Evolutionary conservation across 2,113 vertebrate species (phyloP).

Genomic region (Macrotis lagotis): DNA sequence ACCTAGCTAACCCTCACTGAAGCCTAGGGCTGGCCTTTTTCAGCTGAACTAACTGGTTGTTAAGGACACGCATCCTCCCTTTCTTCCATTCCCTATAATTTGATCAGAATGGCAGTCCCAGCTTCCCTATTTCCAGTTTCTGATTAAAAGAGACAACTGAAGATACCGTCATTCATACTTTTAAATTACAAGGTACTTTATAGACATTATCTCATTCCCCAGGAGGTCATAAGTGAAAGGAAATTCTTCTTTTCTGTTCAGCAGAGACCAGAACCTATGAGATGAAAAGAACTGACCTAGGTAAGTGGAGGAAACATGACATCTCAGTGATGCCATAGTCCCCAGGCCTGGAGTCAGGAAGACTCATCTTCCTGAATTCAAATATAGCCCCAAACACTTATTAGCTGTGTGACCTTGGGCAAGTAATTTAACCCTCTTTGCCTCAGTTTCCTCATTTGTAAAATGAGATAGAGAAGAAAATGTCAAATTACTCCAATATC

Average conservation of each 20-base stretch:
- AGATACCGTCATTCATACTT: neutral
- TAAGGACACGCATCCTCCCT: neutral
- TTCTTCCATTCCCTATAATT: conserved; percentile 1
- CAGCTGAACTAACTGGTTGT: neutral
- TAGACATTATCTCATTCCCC: neutral
- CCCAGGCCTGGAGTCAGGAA: neutral
- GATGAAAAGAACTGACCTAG: neutral
- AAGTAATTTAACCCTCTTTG: neutral
- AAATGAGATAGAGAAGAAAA: neutral
- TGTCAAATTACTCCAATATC: neutral
- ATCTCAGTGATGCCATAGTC: too few relatives aligned
- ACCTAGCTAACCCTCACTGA: neutral
- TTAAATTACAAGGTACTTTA: neutral
- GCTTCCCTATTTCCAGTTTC: neutral
- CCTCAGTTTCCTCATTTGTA: neutral
- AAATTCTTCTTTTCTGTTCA: neutral
- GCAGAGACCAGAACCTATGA: neutral
- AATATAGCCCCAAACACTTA: neutral
- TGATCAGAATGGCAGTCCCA: neutral
- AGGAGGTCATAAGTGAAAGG: neutral
- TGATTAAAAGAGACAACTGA: neutral
- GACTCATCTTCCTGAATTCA: neutral
- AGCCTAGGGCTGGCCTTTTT: neutral
- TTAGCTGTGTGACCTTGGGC: neutral
- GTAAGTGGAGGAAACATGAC: neutral